These are phyloP conservation scores for Entomobrya multifasciata DNA, from an alignment of 2,888 invertebrate species.

Conservation along the genomic window DNA sequence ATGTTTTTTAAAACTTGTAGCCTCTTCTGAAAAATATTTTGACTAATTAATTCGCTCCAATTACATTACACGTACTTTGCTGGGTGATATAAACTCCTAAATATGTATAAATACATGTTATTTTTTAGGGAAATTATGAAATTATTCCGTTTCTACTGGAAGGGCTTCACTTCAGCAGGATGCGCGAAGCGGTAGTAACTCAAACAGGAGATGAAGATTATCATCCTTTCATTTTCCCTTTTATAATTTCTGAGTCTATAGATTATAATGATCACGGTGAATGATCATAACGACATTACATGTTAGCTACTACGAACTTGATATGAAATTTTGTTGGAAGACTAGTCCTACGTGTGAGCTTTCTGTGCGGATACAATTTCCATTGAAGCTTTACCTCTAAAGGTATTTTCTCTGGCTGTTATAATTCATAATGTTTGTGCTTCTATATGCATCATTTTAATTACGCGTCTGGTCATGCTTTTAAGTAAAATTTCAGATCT, in stretches of 20 bases:
- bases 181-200: too few relatives aligned
- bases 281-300: not conserved
- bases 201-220: not conserved
- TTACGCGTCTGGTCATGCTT: not conserved
- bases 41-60: constrained; percentile 34
- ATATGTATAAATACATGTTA: too few relatives aligned
- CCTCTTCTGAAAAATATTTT: not conserved
- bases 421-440: not conserved
- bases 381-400: too few relatives aligned
- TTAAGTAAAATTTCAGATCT: too few relatives aligned
- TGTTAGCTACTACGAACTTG: not conserved
- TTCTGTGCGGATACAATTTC: too few relatives aligned
- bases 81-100: too few relatives aligned
- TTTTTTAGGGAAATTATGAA: too few relatives aligned
- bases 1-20: too few relatives aligned
- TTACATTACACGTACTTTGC: not conserved
- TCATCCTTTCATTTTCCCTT: not conserved
- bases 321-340: not conserved
- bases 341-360: not conserved
- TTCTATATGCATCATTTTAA: constrained; percentile 29
- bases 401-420: not conserved
- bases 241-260: constrained; percentile 4
- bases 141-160: too few relatives aligned
- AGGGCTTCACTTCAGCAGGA: too few relatives aligned
- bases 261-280: constrained; percentile 4